These are phyloP conservation scores for Dissostichus mawsoni DNA, from an alignment of 2,113 vertebrate species.

Conservation along the genomic window DNA sequence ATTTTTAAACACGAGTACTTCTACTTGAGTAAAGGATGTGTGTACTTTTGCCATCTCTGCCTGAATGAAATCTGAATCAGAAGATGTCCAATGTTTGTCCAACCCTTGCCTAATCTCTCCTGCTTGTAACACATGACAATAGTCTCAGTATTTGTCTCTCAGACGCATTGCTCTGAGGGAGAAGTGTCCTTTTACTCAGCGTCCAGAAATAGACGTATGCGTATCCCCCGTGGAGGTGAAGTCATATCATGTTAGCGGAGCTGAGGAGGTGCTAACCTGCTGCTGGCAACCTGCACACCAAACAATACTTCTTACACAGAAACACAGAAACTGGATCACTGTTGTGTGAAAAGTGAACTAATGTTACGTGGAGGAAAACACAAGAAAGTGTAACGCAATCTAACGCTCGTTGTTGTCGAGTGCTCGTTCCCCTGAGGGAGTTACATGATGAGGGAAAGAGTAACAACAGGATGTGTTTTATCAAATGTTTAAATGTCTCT, in stretches of 20 bases:
- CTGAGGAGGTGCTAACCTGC: constrained; percentile 84
- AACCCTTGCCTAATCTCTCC: constrained; percentile 37
- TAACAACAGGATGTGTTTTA: constrained; percentile 42
- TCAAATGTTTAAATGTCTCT: too few species aligned
- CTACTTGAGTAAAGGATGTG: too few species aligned
- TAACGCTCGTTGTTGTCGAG: constrained; percentile 74
- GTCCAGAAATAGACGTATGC: constrained; percentile 80
- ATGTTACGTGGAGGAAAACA: constrained; percentile 78
- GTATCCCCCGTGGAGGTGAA: constrained; percentile 80
- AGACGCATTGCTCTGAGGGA: constrained; percentile 66
- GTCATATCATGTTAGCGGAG: constrained; percentile 78
- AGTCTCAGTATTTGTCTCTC: constrained; percentile 25
- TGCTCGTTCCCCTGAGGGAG: constrained; percentile 65
- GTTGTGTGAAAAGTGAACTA: constrained; percentile 80
- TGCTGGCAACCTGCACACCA: constrained; percentile 79
- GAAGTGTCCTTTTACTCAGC: constrained; percentile 78
- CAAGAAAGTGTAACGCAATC: constrained; percentile 79
- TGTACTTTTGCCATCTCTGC: too few species aligned
- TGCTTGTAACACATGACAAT: constrained; percentile 28
- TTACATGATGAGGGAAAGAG: constrained; percentile 69
- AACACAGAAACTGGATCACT: constrained; percentile 81
- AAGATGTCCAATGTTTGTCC: neutral
- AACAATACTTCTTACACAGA: constrained; percentile 82
- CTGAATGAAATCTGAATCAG: too few species aligned
- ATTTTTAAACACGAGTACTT: too few species aligned